A percentile compares a stretch with the other conserved stretches of the same genome.
Evolutionary conservation across 2,888 invertebrate genomes (phyloP).

Genomic region (Drosophila planitibia): DNA sequence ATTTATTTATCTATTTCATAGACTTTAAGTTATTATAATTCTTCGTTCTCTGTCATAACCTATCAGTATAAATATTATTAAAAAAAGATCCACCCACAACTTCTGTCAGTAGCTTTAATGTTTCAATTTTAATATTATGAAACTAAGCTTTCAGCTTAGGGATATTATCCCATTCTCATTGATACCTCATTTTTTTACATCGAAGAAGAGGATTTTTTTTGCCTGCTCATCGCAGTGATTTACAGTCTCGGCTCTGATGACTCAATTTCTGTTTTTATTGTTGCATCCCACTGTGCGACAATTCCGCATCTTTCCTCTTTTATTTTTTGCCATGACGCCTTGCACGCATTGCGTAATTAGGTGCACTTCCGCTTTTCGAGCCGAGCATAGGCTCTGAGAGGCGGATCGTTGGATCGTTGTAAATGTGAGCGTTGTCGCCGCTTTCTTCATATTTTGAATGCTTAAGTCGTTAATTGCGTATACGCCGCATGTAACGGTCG

Average conservation of each 20-base stretch:
- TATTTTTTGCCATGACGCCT: constrained; percentile 32
- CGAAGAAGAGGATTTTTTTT: neutral
- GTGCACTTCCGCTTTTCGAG: constrained; percentile 66
- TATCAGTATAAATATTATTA: neutral
- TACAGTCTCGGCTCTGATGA: constrained; percentile 13
- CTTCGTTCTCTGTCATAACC: neutral
- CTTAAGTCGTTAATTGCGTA: constrained; percentile 71
- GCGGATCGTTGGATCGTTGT: constrained; percentile 21
- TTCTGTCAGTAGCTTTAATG: neutral
- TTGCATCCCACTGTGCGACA: constrained; percentile 4
- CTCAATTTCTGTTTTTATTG: neutral
- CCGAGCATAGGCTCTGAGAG: constrained; percentile 5
- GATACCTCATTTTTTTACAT: neutral
- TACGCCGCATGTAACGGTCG: constrained; percentile 76
- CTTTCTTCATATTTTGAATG: constrained; percentile 77
- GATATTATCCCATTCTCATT: neutral
- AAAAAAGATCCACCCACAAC: neutral
- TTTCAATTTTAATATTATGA: neutral
- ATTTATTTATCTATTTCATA: neutral
- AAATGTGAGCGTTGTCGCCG: constrained; percentile 59
- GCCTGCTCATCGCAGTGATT: constrained; percentile 7
- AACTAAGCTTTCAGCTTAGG: neutral
- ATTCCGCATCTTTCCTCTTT: constrained; percentile 17
- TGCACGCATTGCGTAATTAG: constrained; percentile 69
- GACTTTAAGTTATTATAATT: neutral